Base-by-base conservation (phyloP, 1,140 invertebrate genomes). In the Penaeus vannamei region DNA sequence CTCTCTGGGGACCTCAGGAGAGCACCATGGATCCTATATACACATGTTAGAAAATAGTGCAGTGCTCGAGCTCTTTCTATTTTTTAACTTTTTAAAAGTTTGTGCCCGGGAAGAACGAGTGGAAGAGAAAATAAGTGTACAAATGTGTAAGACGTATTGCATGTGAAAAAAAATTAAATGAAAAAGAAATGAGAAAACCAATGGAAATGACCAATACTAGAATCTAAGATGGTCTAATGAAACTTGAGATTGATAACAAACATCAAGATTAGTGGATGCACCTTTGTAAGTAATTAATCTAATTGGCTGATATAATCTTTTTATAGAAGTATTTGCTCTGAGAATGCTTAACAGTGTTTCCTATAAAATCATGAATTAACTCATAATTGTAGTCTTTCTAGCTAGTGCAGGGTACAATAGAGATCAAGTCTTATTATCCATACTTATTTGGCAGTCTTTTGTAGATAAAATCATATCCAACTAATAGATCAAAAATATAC, bases 51-150 rank as follows among this genome's bases (percentile, higher is more conserved):
- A 84, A 84, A 84, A 46, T 84, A 84, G 26, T 84, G 82, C 82
- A 84, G 82, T 84, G 82, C 82, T 84, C 82, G 62, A 84, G 82
- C 62, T 84, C 42, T 76, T 22, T 69, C 29, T 84, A 17, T 17
- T 53, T 53, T 53, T 53, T 53, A 17, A 14, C 17, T 17, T 53
- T 17, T 53, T 17, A 14, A 14, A 53, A 53, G 62, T 84, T 84
- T 84, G 82, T 84, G 82, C 82, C 53, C 82, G 42, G 82, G 82
- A 84, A 84, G 82, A 84, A 84, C 23, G 62, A 69, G 82, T 84
- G 82, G 29, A 53, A 84, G 53, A 53, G 53, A 53, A 53, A 53
- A 53, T 53, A 53, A 53, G 53, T 10, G 53, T 53, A 10, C 53
- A 53, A 12, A 53, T 53, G 53, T 53, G 53, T 53, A 53, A 42